These are phyloP conservation scores for Pyrrhia umbra DNA, from an alignment of 2,888 invertebrate genomes.

Conservation along the genomic window DNA sequence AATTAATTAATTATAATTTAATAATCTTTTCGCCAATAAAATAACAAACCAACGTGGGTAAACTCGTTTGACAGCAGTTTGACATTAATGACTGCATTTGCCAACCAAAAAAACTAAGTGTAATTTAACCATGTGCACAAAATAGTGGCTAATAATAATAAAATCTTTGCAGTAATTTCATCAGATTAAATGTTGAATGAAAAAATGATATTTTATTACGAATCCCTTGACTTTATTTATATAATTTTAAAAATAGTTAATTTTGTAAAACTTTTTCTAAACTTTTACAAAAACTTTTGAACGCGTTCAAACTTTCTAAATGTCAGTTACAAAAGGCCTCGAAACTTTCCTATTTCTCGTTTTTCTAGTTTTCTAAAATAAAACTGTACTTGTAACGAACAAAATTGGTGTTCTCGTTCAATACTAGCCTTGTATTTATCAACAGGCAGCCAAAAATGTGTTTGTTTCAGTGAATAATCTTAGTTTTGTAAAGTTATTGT, in stretches of 20 bases:
- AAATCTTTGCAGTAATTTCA: no score
- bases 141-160: no score
- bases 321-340: conserved; percentile 81
- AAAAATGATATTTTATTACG: no score
- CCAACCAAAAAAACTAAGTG: neutral
- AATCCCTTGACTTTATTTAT: no score
- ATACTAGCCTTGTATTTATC: conserved; percentile 29
- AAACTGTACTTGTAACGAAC: conserved; percentile 49
- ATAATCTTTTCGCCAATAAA: conserved; percentile 6
- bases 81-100: conserved; percentile 33
- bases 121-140: no score
- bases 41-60: conserved; percentile 64
- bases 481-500: conserved; percentile 65
- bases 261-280: conserved; percentile 32
- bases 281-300: conserved; percentile 59
- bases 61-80: conserved; percentile 27
- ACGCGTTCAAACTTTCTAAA: conserved; percentile 85
- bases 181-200: no score
- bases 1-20: neutral
- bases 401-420: neutral
- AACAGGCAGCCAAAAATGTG: conserved; percentile 50
- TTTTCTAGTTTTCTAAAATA: conserved; percentile 82
- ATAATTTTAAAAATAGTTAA: no score
- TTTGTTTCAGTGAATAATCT: conserved; percentile 52
- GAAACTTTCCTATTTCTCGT: conserved; percentile 85